Evolutionary conservation across 2,797 vertebrate species (phyloP).

Genomic region (Tympanoctomys barrerae): DNA sequence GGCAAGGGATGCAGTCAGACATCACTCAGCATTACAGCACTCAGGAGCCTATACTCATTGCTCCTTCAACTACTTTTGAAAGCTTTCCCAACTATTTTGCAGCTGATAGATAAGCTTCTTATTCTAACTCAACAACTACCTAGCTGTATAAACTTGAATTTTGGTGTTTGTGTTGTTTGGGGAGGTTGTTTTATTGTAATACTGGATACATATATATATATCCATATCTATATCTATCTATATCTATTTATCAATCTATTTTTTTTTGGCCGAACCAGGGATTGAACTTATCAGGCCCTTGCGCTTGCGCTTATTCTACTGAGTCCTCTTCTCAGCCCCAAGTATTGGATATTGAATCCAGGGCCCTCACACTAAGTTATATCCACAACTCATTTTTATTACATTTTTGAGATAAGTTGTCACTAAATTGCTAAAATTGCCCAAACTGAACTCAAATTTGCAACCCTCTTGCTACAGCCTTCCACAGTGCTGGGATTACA

Average conservation of each 20-base stretch:
- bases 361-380: background rate
- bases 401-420: background rate
- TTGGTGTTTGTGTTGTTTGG: background rate
- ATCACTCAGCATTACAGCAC: background rate
- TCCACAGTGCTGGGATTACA: background rate
- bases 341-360: background rate
- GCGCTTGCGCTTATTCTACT: too few relatives aligned
- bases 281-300: too few relatives aligned
- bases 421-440: background rate
- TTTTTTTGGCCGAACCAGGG: too few relatives aligned
- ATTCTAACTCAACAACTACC: slow-evolving; percentile 28
- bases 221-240: too few relatives aligned
- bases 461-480: background rate
- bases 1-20: background rate
- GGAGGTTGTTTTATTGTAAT: background rate
- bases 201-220: background rate
- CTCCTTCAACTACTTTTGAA: background rate
- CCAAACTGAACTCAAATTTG: background rate
- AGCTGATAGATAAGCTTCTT: background rate
- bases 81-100: background rate
- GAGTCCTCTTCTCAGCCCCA: too few relatives aligned
- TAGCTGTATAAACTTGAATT: slow-evolving; percentile 31
- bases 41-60: background rate
- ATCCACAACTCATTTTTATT: background rate
- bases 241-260: too few relatives aligned